These are phyloP conservation scores for Rallus crepitans DNA, from an alignment of 2,797 vertebrate genomes.

Conservation along the genomic window DNA sequence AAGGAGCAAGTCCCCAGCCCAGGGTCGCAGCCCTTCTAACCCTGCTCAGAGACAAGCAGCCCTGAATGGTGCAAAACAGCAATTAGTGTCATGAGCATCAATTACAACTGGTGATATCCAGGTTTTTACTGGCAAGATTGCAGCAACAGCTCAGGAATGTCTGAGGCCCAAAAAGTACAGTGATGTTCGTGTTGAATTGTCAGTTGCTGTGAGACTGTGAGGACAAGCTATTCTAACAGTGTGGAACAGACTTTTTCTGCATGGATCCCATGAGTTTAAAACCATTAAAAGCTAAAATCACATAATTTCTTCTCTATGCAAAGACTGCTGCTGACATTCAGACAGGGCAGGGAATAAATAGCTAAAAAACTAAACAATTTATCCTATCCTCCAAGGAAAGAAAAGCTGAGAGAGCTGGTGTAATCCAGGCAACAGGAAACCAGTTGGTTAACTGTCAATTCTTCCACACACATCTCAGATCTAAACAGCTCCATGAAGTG, in stretches of 20 bases:
- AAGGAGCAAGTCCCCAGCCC: neutral
- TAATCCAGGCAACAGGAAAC: neutral
- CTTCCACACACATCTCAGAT: neutral
- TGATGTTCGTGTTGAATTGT: neutral
- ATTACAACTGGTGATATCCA: neutral
- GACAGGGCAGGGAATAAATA: neutral
- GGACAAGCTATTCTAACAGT: neutral
- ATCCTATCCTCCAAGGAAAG: neutral
- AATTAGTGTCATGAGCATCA: too few relatives aligned
- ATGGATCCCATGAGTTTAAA: neutral
- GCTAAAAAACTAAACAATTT: neutral
- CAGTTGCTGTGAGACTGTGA: neutral
- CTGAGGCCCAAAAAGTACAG: neutral
- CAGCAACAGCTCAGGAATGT: neutral
- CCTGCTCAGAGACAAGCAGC: neutral
- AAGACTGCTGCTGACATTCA: neutral
- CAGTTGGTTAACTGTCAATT: neutral
- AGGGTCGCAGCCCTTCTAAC: neutral
- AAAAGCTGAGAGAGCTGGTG: neutral
- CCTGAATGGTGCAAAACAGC: neutral
- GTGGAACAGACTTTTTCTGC: neutral
- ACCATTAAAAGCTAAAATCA: neutral
- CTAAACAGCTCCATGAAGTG: neutral
- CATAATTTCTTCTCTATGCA: neutral
- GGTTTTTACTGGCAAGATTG: neutral